Evolutionary conservation across 2,113 vertebrate genomes (phyloP).

Genomic region (Sinocyclocheilus grahami): DNA sequence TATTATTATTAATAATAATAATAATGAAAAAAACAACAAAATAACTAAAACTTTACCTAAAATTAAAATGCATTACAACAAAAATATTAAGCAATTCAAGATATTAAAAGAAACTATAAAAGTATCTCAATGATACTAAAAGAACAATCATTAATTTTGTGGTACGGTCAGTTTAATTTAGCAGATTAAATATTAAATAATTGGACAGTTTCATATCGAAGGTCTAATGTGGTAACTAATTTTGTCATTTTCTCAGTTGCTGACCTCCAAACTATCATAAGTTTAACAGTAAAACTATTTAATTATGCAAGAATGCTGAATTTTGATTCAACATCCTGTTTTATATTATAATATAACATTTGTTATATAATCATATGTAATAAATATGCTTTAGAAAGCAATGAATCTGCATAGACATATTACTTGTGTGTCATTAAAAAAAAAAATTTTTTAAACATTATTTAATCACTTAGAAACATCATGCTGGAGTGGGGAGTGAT

Average conservation of each 20-base stretch:
- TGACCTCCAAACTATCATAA: not conserved
- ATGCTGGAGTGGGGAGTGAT: constrained; percentile 39
- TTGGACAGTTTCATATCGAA: not conserved
- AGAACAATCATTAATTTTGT: not conserved
- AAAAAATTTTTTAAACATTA: too few species aligned
- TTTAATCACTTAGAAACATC: constrained; percentile 27
- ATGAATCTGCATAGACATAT: too few species aligned
- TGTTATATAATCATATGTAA: too few species aligned
- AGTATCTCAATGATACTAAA: too few species aligned
- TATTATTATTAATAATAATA: too few species aligned
- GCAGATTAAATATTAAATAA: not conserved
- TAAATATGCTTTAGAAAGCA: too few species aligned
- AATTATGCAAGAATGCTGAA: not conserved
- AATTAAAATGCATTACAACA: too few species aligned
- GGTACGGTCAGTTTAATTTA: not conserved
- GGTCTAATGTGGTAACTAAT: not conserved
- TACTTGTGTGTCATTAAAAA: not conserved
- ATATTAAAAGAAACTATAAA: too few species aligned
- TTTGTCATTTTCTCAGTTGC: not conserved
- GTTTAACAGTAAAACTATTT: not conserved
- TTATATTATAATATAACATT: not conserved
- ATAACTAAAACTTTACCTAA: too few species aligned
- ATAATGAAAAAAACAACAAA: too few species aligned
- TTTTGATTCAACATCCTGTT: not conserved
- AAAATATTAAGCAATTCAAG: too few species aligned